A percentile compares a stretch with the other conserved stretches of the same genome.
Conservation (phyloP, 2,888 invertebrate species). For the Eupithecia exiguata region DNA sequence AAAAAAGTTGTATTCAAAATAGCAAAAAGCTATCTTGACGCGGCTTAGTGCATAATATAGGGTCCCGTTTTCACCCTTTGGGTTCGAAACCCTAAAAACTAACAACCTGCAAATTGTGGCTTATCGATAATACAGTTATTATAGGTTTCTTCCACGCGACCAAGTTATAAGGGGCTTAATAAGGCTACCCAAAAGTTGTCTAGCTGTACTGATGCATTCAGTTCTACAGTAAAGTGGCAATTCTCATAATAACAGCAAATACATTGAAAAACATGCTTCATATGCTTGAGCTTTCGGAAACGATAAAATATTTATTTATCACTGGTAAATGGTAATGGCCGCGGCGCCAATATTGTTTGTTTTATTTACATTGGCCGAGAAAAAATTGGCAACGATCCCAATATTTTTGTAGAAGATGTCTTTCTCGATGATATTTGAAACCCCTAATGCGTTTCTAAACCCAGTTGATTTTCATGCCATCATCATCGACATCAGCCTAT, state of each 20-base stretch:
- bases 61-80: too few relatives aligned
- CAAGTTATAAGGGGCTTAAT: too few relatives aligned
- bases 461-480: not conserved
- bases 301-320: slow-evolving; percentile 55
- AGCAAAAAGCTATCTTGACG: too few relatives aligned
- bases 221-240: slow-evolving; percentile 1
- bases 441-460: slow-evolving; percentile 54
- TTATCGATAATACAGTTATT: too few relatives aligned
- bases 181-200: too few relatives aligned
- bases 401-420: slow-evolving; percentile 53
- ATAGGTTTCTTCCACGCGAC: too few relatives aligned
- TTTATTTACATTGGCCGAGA: slow-evolving; percentile 71
- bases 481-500: too few relatives aligned
- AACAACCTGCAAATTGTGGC: too few relatives aligned
- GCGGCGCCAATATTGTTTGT: slow-evolving; percentile 66
- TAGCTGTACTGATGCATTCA: slow-evolving; percentile 26
- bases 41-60: too few relatives aligned
- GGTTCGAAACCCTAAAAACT: too few relatives aligned
- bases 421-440: slow-evolving; percentile 60
- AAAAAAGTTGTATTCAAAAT: too few relatives aligned
- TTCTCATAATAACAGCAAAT: not conserved
- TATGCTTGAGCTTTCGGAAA: slow-evolving; percentile 49
- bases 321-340: slow-evolving; percentile 46
- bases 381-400: slow-evolving; percentile 76
- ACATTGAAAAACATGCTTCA: not conserved